A percentile compares a stretch with the other conserved stretches of the same genome.
phyloP scores from a whole-genome alignment of 2,113 vertebrate species.

The Gambusia holbrooki region DNA sequence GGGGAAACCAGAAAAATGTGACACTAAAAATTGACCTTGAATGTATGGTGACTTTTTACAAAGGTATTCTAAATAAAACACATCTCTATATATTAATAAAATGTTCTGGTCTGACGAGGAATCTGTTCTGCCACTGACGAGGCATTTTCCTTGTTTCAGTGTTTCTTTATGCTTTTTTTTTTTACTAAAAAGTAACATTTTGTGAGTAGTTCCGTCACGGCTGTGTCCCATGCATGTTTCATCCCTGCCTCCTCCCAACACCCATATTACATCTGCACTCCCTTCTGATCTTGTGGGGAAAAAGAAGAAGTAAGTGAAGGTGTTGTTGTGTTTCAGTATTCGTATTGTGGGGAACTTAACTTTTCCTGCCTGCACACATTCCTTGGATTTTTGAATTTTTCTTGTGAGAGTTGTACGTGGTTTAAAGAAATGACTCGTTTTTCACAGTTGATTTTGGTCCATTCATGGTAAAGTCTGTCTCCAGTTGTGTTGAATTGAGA shows the following conservation, averaged over 20 bases:
- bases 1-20: constrained; percentile 77
- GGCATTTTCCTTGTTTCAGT: constrained; percentile 5
- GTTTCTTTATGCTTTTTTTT: not conserved
- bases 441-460: constrained; percentile 14
- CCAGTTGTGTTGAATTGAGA: not conserved
- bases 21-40: constrained; percentile 80
- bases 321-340: constrained; percentile 39
- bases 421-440: not conserved
- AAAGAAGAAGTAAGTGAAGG: constrained; percentile 26
- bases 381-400: not conserved
- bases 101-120: constrained; percentile 77
- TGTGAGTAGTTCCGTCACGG: constrained; percentile 34
- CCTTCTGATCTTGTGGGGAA: constrained; percentile 6
- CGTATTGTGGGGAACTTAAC: constrained; percentile 21
- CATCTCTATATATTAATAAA: constrained; percentile 87
- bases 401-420: constrained; percentile 34
- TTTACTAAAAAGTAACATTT: constrained; percentile 1
- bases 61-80: constrained; percentile 81
- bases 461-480: not conserved
- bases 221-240: constrained; percentile 36
- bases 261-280: constrained; percentile 28
- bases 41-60: constrained; percentile 88
- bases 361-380: constrained; percentile 43
- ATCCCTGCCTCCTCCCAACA: constrained; percentile 9
- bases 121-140: constrained; percentile 55